These are phyloP conservation scores for Ariopsis seemanni DNA, from an alignment of 2,113 vertebrate species.

Conservation along the genomic window DNA sequence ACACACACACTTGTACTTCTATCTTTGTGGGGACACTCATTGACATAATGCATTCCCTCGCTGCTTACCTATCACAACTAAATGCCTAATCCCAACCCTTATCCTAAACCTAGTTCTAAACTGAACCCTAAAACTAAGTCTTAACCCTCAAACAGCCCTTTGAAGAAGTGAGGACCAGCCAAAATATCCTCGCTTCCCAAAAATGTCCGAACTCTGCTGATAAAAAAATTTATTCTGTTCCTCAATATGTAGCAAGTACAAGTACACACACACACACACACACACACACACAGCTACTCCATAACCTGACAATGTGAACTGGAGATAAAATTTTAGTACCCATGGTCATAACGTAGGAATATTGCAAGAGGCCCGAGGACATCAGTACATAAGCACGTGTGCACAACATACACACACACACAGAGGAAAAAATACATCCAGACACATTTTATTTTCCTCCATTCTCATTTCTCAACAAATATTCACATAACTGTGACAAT, in stretches of 20 bases:
- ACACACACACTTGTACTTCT: slow-evolving; percentile 26
- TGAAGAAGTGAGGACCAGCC: too few species aligned
- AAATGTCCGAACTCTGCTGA: too few species aligned
- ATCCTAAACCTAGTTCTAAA: too few species aligned
- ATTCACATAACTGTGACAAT: not conserved
- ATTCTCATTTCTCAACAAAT: not conserved
- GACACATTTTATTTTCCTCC: not conserved
- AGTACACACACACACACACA: slow-evolving; percentile 33
- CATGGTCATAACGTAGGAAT: slow-evolving; percentile 67
- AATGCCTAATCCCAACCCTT: too few species aligned
- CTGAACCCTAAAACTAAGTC: too few species aligned
- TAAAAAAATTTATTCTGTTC: too few species aligned
- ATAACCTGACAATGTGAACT: slow-evolving; percentile 66
- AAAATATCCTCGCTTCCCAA: too few species aligned
- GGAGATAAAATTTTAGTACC: slow-evolving; percentile 75
- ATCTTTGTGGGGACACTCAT: too few species aligned
- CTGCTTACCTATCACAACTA: too few species aligned
- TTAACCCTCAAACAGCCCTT: too few species aligned
- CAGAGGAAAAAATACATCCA: not conserved
- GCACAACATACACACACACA: not conserved
- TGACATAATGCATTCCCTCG: too few species aligned
- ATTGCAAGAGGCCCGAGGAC: slow-evolving; percentile 64
- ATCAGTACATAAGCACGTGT: slow-evolving; percentile 51
- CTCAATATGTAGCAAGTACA: too few species aligned
- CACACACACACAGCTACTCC: slow-evolving; percentile 36